Evolutionary conservation across 2,797 vertebrate species (phyloP).

Genomic region (Crenuchus spilurus): DNA sequence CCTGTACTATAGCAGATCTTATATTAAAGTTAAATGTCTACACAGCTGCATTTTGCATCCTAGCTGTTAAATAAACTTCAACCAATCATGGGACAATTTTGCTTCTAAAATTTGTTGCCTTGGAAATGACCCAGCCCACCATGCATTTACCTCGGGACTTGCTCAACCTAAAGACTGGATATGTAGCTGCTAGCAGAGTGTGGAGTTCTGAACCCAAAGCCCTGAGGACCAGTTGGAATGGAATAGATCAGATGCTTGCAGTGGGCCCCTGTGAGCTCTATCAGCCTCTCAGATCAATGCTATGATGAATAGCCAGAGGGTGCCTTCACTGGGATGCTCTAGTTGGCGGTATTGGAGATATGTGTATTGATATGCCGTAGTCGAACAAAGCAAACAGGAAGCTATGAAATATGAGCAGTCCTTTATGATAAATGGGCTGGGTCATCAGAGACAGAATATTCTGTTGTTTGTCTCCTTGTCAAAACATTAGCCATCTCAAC

Average conservation of each 20-base stretch:
- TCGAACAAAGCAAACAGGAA: conserved; percentile 69
- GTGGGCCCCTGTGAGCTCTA: conserved; percentile 66
- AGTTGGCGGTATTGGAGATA: conserved; percentile 67
- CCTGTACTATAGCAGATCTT: too few relatives aligned
- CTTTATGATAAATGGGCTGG: conserved; percentile 76
- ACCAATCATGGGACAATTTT: not conserved
- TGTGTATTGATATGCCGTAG: conserved; percentile 72
- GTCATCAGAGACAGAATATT: conserved; percentile 50
- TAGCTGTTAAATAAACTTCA: not conserved
- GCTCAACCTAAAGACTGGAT: conserved; percentile 2
- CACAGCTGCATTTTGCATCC: not conserved
- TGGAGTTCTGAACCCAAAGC: conserved; percentile 45
- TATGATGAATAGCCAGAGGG: conserved; percentile 76
- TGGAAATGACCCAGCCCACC: not conserved
- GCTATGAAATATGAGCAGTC: conserved; percentile 76
- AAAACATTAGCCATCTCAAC: conserved; percentile 2
- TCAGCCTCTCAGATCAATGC: conserved; percentile 74
- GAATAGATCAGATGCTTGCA: conserved; percentile 67
- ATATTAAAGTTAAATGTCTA: not conserved
- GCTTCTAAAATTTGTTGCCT: not conserved
- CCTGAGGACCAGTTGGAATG: conserved; percentile 67
- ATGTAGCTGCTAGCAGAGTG: conserved; percentile 27
- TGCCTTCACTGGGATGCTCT: conserved; percentile 64
- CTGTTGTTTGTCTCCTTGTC: conserved; percentile 64
- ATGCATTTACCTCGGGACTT: conserved; percentile 25